Base-by-base conservation (phyloP, 1,140 invertebrate genomes). In the Rhagoletis pomonella region DNA sequence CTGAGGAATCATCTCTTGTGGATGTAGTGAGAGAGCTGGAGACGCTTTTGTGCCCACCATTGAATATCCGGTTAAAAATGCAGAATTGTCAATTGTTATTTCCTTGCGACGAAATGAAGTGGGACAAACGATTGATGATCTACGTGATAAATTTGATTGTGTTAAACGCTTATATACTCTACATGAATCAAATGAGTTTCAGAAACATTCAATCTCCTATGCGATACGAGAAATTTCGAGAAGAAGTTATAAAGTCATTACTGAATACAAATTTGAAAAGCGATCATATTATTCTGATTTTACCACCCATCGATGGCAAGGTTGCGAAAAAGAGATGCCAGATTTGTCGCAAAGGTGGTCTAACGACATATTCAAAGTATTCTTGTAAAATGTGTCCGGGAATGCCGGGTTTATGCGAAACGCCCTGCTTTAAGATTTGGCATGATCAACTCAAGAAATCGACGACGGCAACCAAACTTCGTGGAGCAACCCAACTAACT, bases 401-500 rank as follows among this genome's bases (percentile, higher is more conserved):
- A 42, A 89, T 87, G 60, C 90, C 90, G 0, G 90, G 90, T 14
- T 69, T 91, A 2, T 91, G 90, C 85, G 58, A 87, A 29, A 87
- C 89, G 42, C 90, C 90, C 7, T 91, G 90, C 86, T 91, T 91
- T 47, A 87, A 88, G 5, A 60, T 91, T 29, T 91, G 90, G 90
- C 90, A 91, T 64, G 90, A 90, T 5, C 87, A 89, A 29, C 88
- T 90, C 60, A 39, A 89, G 17, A 42, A 50, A 39, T 44, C 69
- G 19, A 42, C 39, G 69, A 7, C 4, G 19, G 14, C 69, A 50
- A 62, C 60, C 60, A n/a, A 62, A 14, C 3, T 14, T 62, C 10
- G 17, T 3, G 6, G 17, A 3, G 6, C 3, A 6, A 14, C 3
- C 17, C 9, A 17, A n/a, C 4, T 55, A 55, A 55, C 4, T 55